Conservation (phyloP, 2,888 invertebrate genomes). For the Cataglyphis cursor region DNA sequence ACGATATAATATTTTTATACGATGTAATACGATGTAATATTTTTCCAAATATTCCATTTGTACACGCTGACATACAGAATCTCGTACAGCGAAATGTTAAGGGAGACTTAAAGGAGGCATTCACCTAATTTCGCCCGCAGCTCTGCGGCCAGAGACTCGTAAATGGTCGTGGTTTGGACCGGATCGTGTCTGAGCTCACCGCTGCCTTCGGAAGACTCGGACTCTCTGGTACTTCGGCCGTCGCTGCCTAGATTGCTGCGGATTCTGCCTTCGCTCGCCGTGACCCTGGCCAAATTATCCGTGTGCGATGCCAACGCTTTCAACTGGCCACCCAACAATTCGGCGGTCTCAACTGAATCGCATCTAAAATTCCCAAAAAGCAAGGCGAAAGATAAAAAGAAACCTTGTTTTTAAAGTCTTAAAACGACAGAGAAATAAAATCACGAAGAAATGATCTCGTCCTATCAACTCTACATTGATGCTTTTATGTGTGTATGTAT, state of each 20-base stretch:
- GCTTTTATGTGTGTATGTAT: background rate
- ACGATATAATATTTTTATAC: no score
- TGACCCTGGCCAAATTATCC: conserved; percentile 82
- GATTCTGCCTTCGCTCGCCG: conserved; percentile 93
- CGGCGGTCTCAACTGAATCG: conserved; percentile 97
- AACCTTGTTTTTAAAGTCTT: background rate
- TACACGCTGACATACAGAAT: background rate
- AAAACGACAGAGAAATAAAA: background rate
- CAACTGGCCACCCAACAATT: conserved; percentile 94
- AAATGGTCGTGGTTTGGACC: conserved; percentile 92
- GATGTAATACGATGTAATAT: background rate
- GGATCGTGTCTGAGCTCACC: conserved; percentile 91
- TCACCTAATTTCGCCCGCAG: conserved; percentile 92
- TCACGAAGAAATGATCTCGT: background rate
- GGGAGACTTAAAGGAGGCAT: conserved; percentile 56
- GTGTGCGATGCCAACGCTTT: conserved; percentile 90
- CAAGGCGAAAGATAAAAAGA: background rate
- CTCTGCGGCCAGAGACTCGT: conserved; percentile 97
- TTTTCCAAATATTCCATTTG: background rate
- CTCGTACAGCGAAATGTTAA: background rate
- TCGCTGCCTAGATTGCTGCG: conserved; percentile 91
- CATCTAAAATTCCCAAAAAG: conserved; percentile 89
- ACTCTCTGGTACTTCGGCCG: conserved; percentile 89
- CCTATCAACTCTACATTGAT: background rate
- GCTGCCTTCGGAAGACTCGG: conserved; percentile 92